Conservation (phyloP, 1,140 invertebrate species). For the Andricus grossulariae region DNA sequence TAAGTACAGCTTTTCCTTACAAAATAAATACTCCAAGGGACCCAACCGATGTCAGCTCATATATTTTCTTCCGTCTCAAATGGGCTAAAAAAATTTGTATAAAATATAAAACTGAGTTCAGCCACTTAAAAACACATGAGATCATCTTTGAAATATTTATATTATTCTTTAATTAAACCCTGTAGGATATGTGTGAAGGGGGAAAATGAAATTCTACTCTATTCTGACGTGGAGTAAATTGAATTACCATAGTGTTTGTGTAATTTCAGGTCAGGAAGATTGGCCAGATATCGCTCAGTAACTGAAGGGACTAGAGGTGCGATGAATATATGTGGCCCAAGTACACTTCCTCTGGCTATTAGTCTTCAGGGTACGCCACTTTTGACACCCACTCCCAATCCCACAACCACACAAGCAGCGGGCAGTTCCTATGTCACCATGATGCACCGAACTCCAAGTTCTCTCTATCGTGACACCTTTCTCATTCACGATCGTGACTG, state of each 20-base stretch:
- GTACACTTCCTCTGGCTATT: slow-evolving; percentile 79
- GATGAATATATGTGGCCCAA: slow-evolving; percentile 77
- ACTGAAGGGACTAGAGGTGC: slow-evolving; percentile 77
- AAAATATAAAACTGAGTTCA: too few species aligned
- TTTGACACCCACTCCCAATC: slow-evolving; percentile 75
- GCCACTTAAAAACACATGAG: too few species aligned
- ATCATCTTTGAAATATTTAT: too few species aligned
- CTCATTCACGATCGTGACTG: slow-evolving; percentile 51
- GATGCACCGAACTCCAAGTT: slow-evolving; percentile 55
- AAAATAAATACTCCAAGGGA: too few species aligned
- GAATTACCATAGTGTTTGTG: neutral
- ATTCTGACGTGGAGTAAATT: neutral
- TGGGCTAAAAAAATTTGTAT: too few species aligned
- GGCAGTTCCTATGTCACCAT: slow-evolving; percentile 57
- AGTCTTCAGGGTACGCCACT: slow-evolving; percentile 79
- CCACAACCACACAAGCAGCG: slow-evolving; percentile 60
- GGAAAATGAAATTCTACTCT: neutral
- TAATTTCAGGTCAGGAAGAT: slow-evolving; percentile 77
- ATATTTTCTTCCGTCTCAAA: too few species aligned
- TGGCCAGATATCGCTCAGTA: slow-evolving; percentile 79
- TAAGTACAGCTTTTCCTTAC: too few species aligned
- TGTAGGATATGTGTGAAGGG: neutral
- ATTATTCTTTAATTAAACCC: neutral
- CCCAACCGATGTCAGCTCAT: too few species aligned
- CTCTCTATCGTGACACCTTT: slow-evolving; percentile 58